phyloP scores from a whole-genome alignment of 2,888 invertebrate species.

The Eustalomyia histrio region DNA sequence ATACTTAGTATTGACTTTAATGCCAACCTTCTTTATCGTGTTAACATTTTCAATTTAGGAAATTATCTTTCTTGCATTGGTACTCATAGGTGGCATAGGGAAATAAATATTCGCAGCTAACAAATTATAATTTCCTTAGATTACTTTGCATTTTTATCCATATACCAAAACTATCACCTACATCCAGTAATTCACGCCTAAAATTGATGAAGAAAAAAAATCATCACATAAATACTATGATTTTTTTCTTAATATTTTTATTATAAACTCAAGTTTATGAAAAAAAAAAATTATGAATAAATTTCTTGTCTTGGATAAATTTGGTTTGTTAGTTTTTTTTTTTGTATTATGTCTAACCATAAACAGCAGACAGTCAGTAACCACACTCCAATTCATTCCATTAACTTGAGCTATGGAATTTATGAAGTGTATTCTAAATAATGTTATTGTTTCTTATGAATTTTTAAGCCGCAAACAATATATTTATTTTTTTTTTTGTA shows the following conservation, averaged over 20 bases:
- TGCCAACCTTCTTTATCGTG: too few species aligned
- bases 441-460: slow-evolving; percentile 74
- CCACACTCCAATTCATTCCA: slow-evolving; percentile 59
- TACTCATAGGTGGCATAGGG: too few species aligned
- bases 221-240: slow-evolving; percentile 44
- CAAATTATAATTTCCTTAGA: too few species aligned
- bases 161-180: background rate
- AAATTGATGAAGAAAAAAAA: slow-evolving; percentile 45
- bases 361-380: slow-evolving; percentile 40
- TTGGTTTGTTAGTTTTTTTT: slow-evolving; percentile 46
- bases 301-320: slow-evolving; percentile 40
- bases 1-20: too few species aligned
- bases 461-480: slow-evolving; percentile 35
- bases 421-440: slow-evolving; percentile 74
- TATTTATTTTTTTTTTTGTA: background rate
- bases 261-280: slow-evolving; percentile 34
- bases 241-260: slow-evolving; percentile 25
- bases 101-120: too few species aligned
- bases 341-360: slow-evolving; percentile 28
- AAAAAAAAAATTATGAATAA: slow-evolving; percentile 25
- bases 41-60: too few species aligned
- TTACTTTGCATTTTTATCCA: too few species aligned
- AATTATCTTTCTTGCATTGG: too few species aligned
- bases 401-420: slow-evolving; percentile 71
- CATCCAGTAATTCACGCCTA: slow-evolving; percentile 44